These are phyloP conservation scores for Nothobranchius kuhntae DNA, from an alignment of 2,113 vertebrate species.

Conservation along the genomic window DNA sequence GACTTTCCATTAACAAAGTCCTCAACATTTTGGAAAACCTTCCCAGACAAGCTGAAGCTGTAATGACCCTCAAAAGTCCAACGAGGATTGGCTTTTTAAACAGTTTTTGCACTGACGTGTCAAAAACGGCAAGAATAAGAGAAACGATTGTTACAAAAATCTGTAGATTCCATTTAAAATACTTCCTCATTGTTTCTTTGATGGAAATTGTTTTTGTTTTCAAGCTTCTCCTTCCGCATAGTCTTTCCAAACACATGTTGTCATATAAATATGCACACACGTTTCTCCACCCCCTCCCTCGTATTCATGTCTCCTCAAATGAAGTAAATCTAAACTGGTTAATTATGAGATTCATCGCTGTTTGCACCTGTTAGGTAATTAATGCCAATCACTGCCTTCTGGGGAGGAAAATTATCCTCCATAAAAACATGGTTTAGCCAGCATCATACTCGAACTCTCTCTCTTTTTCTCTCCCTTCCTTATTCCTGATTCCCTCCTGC, in stretches of 20 bases:
- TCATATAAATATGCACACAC: not conserved
- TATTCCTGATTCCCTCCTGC: constrained; percentile 23
- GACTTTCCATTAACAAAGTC: no score
- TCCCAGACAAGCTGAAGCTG: no score
- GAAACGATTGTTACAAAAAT: no score
- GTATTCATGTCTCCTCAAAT: constrained; percentile 56
- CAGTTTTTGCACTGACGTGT: no score
- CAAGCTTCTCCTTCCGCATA: not conserved
- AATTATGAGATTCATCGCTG: constrained; percentile 71
- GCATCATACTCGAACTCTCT: constrained; percentile 40
- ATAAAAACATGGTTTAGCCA: constrained; percentile 59
- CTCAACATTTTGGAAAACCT: no score
- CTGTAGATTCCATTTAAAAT: not conserved
- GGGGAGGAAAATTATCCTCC: constrained; percentile 66
- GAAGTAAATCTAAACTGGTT: constrained; percentile 65
- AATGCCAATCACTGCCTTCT: constrained; percentile 76
- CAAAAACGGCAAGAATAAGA: no score
- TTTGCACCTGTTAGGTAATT: constrained; percentile 78
- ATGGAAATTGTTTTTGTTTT: not conserved
- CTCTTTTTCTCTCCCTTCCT: constrained; percentile 12
- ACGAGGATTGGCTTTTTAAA: no score
- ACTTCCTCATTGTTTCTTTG: not conserved
- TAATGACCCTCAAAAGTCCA: no score
- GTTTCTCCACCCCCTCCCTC: constrained; percentile 11
- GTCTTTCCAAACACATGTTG: constrained; percentile 13